Evolutionary conservation across 2,888 invertebrate species (phyloP), one percentile per base, ranked within the genome.

Genomic region (Corbicula japonica): DNA sequence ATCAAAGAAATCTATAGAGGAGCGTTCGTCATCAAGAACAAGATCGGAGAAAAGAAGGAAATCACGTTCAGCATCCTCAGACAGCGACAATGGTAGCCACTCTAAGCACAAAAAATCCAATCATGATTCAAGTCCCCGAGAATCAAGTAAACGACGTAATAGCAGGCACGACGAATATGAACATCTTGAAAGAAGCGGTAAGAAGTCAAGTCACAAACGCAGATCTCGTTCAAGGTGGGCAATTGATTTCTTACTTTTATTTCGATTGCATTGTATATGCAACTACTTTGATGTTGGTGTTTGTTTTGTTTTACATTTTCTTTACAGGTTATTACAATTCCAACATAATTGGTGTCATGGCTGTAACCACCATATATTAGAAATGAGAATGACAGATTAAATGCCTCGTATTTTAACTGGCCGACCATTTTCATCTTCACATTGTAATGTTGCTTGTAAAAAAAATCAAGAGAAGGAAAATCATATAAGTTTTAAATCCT

Each of bases 151-250:
- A n/a, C 70, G 52, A 32, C 54, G 62, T 30, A 54, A 58, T 23
- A 58, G 78, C 38, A 46, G 72, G 60, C 44, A 72, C 28, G 82
- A 86, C 73, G 87, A 86, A 66, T 83, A 85, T 74, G 87, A 86
- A 65, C 80, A 85, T 75, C 75, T 83, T 76, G 86, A 89, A 63
- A 88, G 90, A 76, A 87, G 88, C 86, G 93, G 93, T 93, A 93
- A 93, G 92, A 92, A 89, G 90, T 90, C 92, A 80, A 90, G 91
- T 91, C 87, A 90, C 86, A 92, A 91, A 90, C 91, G 86, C 89
- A 91, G 89, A 90, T 90, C 91, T 89, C 89, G 90, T 88, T 90
- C 91, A 89, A 92, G 92, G 92, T 92, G 90, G 90, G 90, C 73
- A 75, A 62, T 76, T 62, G 66, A 75, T 80, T 74, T 44, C 75